A percentile compares a stretch with the other conserved stretches of the same genome.
These are phyloP conservation scores for Lycorma delicatula DNA, from an alignment of 1,140 invertebrate genomes.

Conservation along the genomic window DNA sequence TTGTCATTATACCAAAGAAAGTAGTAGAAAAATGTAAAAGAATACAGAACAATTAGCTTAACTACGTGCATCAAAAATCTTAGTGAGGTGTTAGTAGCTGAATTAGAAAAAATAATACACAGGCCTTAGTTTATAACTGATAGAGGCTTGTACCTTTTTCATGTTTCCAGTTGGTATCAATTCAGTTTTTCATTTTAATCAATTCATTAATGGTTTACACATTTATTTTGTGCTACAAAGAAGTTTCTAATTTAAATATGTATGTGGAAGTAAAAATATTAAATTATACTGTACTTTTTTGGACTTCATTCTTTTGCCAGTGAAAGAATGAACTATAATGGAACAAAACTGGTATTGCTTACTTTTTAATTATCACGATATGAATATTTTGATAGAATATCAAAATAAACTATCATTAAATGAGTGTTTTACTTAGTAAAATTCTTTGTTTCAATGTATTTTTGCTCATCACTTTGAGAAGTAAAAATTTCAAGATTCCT, in stretches of 20 bases:
- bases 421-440: not conserved
- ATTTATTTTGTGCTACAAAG: not conserved
- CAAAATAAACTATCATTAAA: too few species aligned
- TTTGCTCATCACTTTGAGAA: not conserved
- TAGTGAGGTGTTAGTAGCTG: too few species aligned
- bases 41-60: too few species aligned
- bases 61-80: too few species aligned
- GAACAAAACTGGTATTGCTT: not conserved
- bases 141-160: too few species aligned
- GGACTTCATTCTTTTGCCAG: constrained; percentile 1
- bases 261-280: not conserved
- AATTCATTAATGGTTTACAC: not conserved
- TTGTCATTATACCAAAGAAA: too few species aligned
- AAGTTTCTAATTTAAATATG: too few species aligned
- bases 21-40: too few species aligned
- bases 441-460: not conserved
- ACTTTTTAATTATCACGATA: not conserved
- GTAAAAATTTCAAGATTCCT: not conserved
- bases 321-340: not conserved
- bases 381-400: not conserved
- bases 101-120: too few species aligned
- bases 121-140: too few species aligned
- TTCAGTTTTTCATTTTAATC: not conserved
- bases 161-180: too few species aligned
- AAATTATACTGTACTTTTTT: not conserved